Percentiles rank a stretch among this genome's conserved stretches.
phyloP scores from a whole-genome alignment of 2,888 invertebrate genomes.

The Tetrapedia diversipes region DNA sequence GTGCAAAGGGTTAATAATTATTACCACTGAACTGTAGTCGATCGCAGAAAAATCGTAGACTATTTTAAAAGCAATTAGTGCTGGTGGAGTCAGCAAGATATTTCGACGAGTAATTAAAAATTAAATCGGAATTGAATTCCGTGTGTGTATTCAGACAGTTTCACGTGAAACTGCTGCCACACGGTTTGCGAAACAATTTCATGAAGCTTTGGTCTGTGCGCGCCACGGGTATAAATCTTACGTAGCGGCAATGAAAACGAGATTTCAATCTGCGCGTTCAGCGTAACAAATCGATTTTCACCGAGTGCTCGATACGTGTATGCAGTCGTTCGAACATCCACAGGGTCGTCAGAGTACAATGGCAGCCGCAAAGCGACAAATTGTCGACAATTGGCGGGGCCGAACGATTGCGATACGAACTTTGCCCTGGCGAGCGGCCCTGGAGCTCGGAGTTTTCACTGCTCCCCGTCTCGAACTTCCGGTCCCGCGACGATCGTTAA shows the following conservation, averaged over 20 bases:
- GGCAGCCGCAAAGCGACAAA: constrained; percentile 64
- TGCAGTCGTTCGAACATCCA: constrained; percentile 21
- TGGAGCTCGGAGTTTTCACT: constrained; percentile 43
- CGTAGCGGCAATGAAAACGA: constrained; percentile 31
- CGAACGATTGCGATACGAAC: constrained; percentile 70
- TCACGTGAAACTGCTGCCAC: no score
- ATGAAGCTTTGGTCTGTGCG: no score
- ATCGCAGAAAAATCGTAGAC: no score
- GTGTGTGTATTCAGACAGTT: no score
- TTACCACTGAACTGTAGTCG: no score
- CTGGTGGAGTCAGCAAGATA: no score
- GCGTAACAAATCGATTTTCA: constrained; percentile 57
- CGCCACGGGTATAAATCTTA: constrained; percentile 14
- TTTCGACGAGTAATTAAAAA: no score
- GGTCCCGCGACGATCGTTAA: constrained; percentile 18
- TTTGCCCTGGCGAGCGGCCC: constrained; percentile 54
- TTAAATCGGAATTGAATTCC: no score
- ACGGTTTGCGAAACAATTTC: no score
- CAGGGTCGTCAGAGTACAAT: constrained; percentile 33
- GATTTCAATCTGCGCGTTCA: constrained; percentile 45
- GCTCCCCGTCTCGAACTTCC: constrained; percentile 51
- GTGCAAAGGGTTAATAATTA: no score
- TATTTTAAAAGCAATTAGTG: no score
- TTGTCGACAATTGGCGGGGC: constrained; percentile 70
- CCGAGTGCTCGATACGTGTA: constrained; percentile 30